These are phyloP conservation scores for Altica lythri DNA, from an alignment of 2,888 invertebrate genomes.

Conservation along the genomic window DNA sequence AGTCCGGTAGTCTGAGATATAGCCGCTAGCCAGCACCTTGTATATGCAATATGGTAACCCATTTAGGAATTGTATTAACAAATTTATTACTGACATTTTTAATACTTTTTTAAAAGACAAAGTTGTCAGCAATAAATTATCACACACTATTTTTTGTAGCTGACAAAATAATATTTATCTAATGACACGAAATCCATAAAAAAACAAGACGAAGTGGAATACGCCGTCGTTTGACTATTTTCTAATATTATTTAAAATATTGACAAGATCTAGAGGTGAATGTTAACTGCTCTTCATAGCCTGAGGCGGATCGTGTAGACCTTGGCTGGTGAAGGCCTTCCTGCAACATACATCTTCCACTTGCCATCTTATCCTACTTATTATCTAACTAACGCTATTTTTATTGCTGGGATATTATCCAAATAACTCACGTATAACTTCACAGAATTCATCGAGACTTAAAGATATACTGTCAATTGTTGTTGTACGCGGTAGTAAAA, in stretches of 20 bases:
- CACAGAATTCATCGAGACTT: constrained; percentile 19
- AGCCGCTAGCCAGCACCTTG: too few relatives aligned
- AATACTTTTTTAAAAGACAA: too few relatives aligned
- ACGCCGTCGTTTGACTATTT: constrained; percentile 12
- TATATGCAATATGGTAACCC: too few relatives aligned
- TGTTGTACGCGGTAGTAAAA: constrained; percentile 18
- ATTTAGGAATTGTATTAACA: too few relatives aligned
- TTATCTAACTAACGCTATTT: constrained; percentile 40
- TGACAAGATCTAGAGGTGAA: constrained; percentile 40
- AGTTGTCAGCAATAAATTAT: too few relatives aligned
- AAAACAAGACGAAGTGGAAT: constrained; percentile 18
- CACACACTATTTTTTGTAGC: too few relatives aligned
- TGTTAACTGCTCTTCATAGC: constrained; percentile 39
- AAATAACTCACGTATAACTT: constrained; percentile 36
- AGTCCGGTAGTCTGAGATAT: too few relatives aligned
- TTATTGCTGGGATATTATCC: constrained; percentile 33
- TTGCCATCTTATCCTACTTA: constrained; percentile 45
- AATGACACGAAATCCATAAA: constrained; percentile 14
- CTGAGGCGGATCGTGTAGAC: constrained; percentile 48
- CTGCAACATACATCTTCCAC: constrained; percentile 49
- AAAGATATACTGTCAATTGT: constrained; percentile 20
- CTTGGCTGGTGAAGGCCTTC: constrained; percentile 50
- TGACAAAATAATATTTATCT: background rate
- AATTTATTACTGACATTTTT: too few relatives aligned
- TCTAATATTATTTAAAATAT: constrained; percentile 27